Base-by-base conservation (phyloP, 2,888 invertebrate species). In the Lithophane semibrunnea region DNA sequence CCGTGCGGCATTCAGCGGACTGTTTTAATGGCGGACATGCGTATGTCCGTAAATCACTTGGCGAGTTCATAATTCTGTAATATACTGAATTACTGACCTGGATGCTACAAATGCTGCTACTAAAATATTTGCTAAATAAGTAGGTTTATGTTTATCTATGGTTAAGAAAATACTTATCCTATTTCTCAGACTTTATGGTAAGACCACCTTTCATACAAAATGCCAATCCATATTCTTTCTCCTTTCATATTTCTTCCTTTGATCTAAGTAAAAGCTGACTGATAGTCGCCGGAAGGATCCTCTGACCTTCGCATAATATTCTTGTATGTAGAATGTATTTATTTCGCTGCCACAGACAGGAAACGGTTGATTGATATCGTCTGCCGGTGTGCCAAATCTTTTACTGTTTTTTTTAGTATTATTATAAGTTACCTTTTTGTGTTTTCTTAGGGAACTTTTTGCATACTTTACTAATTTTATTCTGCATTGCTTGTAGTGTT, bases 321-420 rank as follows among this genome's bases (percentile, higher is more conserved):
- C 56, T 80, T 61, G 37, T 58, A 56, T 61, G 63, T 78, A 65
- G 37, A 68, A 56, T 49, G 52, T 84, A 84, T 72, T 84, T 84
- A 80, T 75, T 71, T 72, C 60, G 42, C 49, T 61, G 44, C 10
- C 63, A 52, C 13, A 42, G 44, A 2, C 70, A 78, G 84, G 75
- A 85, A 84, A 83, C 13, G n/a, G 58, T 75, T 84, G 82, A 82
- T 82, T 75, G 71, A 82, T 82, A 65, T 24, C 44, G 65, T 71
- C 67, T 74, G 49, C 56, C 52, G 58, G 83, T 76, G 47, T 5
- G 61, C 66, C 56, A 29, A 44, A 74, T 71, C 54, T 68, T 58
- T 42, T 13, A 52, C n/a, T 61, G 65, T 42, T 37, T 73, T 64
- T 71, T 8, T 29, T 18, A 13, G 16, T 44, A 16, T 21, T 16